Conservation (phyloP, 2,113 vertebrate species). For the Gallinago jamesoni region DNA sequence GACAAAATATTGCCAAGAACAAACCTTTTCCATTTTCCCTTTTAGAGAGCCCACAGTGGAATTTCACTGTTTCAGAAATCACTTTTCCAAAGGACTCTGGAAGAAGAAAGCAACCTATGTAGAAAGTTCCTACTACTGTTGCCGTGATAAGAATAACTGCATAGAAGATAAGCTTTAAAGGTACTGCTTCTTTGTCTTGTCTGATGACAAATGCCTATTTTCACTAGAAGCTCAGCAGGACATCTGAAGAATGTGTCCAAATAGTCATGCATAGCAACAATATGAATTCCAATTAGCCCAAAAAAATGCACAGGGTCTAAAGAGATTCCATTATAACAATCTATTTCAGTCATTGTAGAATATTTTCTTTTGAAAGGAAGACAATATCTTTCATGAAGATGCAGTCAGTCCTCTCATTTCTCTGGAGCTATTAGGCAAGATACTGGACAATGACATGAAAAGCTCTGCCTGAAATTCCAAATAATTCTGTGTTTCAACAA, state of each 20-base stretch:
- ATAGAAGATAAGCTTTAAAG: background rate
- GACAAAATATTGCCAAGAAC: background rate
- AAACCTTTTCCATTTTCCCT: background rate
- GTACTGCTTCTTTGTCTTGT: background rate
- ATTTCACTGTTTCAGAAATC: background rate
- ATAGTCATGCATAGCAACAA: background rate
- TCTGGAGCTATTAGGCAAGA: background rate
- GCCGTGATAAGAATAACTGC: background rate
- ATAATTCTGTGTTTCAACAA: background rate
- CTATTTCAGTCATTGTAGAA: background rate
- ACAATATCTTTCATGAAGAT: background rate
- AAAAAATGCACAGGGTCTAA: background rate
- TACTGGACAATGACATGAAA: background rate
- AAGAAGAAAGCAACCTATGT: background rate
- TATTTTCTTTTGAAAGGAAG: background rate
- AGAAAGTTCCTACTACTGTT: fast-evolving
- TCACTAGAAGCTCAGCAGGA: background rate
- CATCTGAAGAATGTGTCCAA: background rate
- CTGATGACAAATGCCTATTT: background rate
- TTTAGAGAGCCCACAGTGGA: background rate
- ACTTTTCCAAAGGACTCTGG: background rate
- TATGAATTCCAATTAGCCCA: background rate
- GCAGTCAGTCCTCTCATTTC: background rate
- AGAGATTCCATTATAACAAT: background rate
- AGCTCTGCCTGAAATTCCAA: background rate